A percentile compares a stretch with the other conserved stretches of the same genome.
phyloP scores from a whole-genome alignment of 2,113 vertebrate species.

The Phylloscopus trochilus region DNA sequence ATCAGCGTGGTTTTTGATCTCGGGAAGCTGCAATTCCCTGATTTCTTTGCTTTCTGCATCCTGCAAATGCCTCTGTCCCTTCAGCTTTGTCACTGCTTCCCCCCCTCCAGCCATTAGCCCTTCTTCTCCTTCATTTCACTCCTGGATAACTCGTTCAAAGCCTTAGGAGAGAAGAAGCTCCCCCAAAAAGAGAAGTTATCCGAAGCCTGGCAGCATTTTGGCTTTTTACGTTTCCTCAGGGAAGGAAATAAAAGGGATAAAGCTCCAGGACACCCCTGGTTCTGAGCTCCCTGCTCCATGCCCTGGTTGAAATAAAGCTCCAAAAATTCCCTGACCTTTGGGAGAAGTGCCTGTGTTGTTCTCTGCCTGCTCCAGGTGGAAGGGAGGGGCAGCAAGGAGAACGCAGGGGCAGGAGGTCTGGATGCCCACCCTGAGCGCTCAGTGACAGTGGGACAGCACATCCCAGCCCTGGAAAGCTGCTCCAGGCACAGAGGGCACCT shows the following conservation, averaged over 20 bases:
- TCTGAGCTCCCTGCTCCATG: neutral
- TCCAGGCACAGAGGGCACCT: neutral
- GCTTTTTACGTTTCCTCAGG: neutral
- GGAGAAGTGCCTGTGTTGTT: neutral
- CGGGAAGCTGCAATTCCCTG: neutral
- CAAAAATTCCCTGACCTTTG: neutral
- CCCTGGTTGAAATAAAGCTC: neutral
- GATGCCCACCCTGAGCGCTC: neutral
- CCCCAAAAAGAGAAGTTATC: neutral
- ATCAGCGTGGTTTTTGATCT: slow-evolving; percentile 4
- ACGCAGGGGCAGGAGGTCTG: neutral
- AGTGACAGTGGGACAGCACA: neutral
- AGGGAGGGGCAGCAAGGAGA: neutral
- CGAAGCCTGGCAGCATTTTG: neutral
- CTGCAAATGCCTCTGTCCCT: neutral
- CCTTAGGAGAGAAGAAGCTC: neutral
- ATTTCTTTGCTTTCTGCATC: neutral
- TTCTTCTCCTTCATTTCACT: neutral
- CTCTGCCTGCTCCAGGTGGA: neutral
- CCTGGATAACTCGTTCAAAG: neutral
- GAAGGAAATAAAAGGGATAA: neutral
- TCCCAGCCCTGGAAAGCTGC: neutral
- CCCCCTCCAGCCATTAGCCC: neutral
- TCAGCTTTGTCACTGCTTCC: neutral
- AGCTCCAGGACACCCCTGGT: neutral